phyloP scores from a whole-genome alignment of 2,888 invertebrate species.

The Pseudolycoriella hygida region DNA sequence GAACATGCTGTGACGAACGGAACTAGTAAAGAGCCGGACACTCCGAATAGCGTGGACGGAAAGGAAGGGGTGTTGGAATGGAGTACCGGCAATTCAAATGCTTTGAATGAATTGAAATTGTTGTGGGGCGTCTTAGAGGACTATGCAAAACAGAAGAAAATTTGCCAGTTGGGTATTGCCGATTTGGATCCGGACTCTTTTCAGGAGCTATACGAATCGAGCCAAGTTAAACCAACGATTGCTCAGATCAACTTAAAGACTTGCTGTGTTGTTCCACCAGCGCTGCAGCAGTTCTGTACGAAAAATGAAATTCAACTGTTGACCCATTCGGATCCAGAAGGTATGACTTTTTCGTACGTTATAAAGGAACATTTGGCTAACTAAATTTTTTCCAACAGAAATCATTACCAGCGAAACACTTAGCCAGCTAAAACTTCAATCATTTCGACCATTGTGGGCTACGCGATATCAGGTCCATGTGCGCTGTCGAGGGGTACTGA shows the following conservation, averaged over 20 bases:
- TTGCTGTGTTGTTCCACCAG: conserved; percentile 87
- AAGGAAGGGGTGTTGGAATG: conserved; percentile 26
- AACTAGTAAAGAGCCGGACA: background rate
- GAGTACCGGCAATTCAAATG: conserved; percentile 28
- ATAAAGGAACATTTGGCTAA: too few relatives aligned
- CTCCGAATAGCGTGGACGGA: conserved; percentile 12
- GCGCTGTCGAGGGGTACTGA: conserved; percentile 78
- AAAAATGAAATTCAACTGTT: conserved; percentile 81
- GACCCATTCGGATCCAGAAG: conserved; percentile 87
- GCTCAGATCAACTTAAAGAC: conserved; percentile 85
- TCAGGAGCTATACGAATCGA: conserved; percentile 50
- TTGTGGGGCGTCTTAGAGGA: conserved; percentile 65
- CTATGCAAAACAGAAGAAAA: conserved; percentile 41
- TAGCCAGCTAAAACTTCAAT: conserved; percentile 36
- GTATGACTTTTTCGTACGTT: conserved; percentile 30
- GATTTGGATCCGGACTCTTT: conserved; percentile 76
- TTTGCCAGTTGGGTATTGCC: conserved; percentile 64
- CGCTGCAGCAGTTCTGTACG: conserved; percentile 76
- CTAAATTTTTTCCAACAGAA: conserved; percentile 31
- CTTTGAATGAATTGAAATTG: conserved; percentile 45
- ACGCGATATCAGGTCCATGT: conserved; percentile 76
- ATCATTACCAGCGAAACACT: conserved; percentile 36
- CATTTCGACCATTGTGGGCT: conserved; percentile 51
- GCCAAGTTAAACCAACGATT: conserved; percentile 64
- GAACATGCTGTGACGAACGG: conserved; percentile 9